A percentile compares a stretch with the other conserved stretches of the same genome.
These are phyloP conservation scores for Mus pahari DNA, from an alignment of 2,113 vertebrate genomes.

Conservation along the genomic window DNA sequence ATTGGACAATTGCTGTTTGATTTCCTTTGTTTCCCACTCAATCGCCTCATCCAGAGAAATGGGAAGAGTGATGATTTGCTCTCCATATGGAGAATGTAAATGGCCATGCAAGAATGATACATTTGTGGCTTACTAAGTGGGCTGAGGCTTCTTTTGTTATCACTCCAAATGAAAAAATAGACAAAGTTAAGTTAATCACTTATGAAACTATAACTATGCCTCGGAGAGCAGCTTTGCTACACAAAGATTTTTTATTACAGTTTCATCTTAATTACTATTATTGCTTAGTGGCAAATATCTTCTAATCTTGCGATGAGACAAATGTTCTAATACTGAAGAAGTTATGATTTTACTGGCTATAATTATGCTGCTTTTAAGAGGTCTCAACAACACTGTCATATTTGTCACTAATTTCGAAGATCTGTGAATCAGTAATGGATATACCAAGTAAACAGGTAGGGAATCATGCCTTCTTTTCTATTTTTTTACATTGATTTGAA, in stretches of 20 bases:
- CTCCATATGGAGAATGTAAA: not conserved
- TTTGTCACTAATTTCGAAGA: conserved; percentile 30
- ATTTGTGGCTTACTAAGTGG: not conserved
- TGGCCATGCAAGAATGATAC: conserved; percentile 10
- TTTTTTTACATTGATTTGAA: conserved; percentile 42
- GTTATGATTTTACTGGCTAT: not conserved
- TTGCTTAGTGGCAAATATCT: not conserved
- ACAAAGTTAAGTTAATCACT: conserved; percentile 35
- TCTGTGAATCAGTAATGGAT: not conserved
- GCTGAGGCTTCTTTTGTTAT: conserved; percentile 3
- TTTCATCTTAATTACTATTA: conserved; percentile 43
- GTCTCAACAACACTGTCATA: not conserved
- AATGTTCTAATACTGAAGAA: not conserved
- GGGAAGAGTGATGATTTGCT: conserved; percentile 1
- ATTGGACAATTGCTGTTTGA: not conserved
- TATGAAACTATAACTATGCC: conserved; percentile 19
- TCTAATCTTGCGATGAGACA: conserved; percentile 46
- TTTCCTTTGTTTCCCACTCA: not conserved
- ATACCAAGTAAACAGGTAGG: not conserved
- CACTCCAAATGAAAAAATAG: conserved; percentile 10
- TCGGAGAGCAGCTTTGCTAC: conserved; percentile 25
- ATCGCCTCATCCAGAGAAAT: not conserved
- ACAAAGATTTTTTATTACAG: conserved; percentile 53
- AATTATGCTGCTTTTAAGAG: conserved; percentile 4
- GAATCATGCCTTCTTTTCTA: not conserved